Base-by-base conservation (phyloP, 2,888 invertebrate genomes). In the Muscina levida region DNA sequence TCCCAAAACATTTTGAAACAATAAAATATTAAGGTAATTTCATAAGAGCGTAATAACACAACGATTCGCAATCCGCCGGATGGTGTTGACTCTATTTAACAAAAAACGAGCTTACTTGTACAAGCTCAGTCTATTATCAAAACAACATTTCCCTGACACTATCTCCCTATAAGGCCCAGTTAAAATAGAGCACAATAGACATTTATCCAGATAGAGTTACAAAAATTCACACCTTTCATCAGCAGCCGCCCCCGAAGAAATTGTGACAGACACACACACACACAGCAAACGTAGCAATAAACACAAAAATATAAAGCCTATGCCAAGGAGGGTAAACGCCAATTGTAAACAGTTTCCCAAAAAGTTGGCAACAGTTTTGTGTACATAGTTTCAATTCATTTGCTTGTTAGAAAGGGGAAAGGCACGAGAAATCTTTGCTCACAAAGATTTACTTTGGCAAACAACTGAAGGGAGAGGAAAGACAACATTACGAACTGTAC, bases 271-370 rank as follows among this genome's bases (percentile, higher is more conserved):
- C 4, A 10, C 4, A 37, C 5, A 37, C 10, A 37, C 37, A 6
- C 4, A 10, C 37, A 37, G 37, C 37, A 6, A 37, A 4, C 37
- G 17, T 3, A 48, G 48, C 48, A 48, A 48, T 48, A 48, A 48
- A 48, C 48, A 48, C 22, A 48, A n/a, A n/a, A 48, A 48, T 48
- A 48, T 48, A 19, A 48, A 48, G 48, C 19, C 48, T 48, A 48
- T 48, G 48, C 48, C 48, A 48, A 19, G 19, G 19, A 17, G 15
- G 22, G 19, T 3, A 19, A n/a, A 19, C 46, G 2, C 17, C 48
- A 48, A 1, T 22, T 8, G 19, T 8, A 19, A 19, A 19, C 48
- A 48, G 19, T 48, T 19, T 17, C 48, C 17, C 19, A 10, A 48
- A 48, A 46, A 48, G 48, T 48, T 48, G 48, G 19, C 48, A 48